These are phyloP conservation scores for Heliconius erato DNA, from an alignment of 2,888 invertebrate species.

Conservation along the genomic window DNA sequence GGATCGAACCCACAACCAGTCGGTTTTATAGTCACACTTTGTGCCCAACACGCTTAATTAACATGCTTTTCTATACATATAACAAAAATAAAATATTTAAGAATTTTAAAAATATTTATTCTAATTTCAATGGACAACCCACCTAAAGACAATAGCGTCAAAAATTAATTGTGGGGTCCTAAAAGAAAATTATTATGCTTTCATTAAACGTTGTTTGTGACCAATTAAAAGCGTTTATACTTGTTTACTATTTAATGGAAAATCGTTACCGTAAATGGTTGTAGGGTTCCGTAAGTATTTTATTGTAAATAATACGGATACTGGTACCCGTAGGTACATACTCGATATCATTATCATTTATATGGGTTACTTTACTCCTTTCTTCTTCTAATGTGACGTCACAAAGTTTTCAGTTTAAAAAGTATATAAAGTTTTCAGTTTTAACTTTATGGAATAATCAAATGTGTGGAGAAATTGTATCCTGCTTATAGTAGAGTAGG, in stretches of 20 bases:
- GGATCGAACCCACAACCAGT: no score
- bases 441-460: no score
- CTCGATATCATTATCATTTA: no score
- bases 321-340: no score
- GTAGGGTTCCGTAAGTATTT: background rate
- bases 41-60: no score
- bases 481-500: no score
- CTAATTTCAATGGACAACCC: background rate
- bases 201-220: conserved; percentile 45
- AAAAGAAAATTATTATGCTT: conserved; percentile 49
- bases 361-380: no score
- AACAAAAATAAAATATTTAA: background rate
- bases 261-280: conserved; percentile 12
- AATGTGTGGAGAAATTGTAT: no score
- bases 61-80: background rate
- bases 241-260: conserved; percentile 40
- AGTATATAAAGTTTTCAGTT: no score
- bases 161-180: conserved; percentile 48
- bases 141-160: conserved; percentile 34
- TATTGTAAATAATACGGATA: background rate
- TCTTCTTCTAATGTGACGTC: no score
- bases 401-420: no score
- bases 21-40: no score
- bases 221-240: conserved; percentile 41
- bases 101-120: background rate